Evolutionary conservation across 2,113 vertebrate genomes (phyloP).

Genomic region (Naja naja): DNA sequence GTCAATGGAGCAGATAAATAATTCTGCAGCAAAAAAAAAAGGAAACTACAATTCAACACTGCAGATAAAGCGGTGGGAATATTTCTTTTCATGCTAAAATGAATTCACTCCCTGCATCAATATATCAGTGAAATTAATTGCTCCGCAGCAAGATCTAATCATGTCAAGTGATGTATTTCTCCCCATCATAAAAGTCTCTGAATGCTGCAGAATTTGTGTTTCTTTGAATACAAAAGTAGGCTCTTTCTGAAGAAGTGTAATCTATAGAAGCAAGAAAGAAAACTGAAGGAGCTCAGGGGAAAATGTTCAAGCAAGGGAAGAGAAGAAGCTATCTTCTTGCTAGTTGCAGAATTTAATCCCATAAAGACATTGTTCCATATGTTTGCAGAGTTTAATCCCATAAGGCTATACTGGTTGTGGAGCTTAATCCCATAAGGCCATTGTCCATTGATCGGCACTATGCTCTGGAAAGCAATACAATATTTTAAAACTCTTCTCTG

Average conservation of each 20-base stretch:
- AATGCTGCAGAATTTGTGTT: neutral
- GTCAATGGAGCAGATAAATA: neutral
- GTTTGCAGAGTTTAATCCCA: neutral
- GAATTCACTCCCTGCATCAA: neutral
- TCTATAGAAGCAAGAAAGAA: neutral
- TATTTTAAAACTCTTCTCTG: conserved; percentile 9
- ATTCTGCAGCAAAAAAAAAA: neutral
- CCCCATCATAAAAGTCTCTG: neutral
- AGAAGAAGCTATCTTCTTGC: neutral
- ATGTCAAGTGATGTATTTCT: neutral
- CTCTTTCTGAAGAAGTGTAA: neutral
- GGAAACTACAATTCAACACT: neutral
- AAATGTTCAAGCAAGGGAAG: conserved; percentile 2
- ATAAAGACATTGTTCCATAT: neutral
- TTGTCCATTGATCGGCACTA: conserved; percentile 20
- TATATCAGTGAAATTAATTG: neutral
- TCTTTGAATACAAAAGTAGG: fast-evolving
- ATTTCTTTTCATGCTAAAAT: neutral
- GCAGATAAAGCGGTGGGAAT: neutral
- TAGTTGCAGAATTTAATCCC: neutral
- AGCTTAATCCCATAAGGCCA: neutral
- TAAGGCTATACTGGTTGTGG: neutral
- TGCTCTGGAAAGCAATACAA: conserved; percentile 12
- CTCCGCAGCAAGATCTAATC: neutral
- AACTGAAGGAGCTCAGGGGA: neutral